Base-by-base conservation (phyloP, 2,797 vertebrate species). In the Danio jaintianensis region DNA sequence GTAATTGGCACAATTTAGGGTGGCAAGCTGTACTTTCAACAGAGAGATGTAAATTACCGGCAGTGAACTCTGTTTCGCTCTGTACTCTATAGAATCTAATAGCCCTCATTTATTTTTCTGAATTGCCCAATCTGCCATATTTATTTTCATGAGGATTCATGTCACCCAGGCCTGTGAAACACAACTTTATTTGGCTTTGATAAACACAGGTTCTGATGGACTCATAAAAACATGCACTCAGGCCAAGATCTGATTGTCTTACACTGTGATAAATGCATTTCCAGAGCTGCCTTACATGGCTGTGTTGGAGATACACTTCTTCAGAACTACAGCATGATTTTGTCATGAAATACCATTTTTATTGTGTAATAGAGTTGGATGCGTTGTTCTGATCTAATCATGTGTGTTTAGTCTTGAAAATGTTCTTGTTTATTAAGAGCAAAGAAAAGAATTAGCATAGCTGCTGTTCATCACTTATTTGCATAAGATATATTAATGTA, bases 281-380 rank as follows among this genome's bases (percentile, higher is more conserved):
- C n/a, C 81, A 81, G 67, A 85, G 84, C 79, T 87, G 75, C 82
- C 89, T 88, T 85, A 86, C 85, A 89, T 85, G 86, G 85, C 86
- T 88, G 90, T 86, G 73, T 77, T 55, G 66, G 78, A 45, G 70
- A 85, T 87, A 84, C 40, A 18, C 72, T 83, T 84, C 53, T 85
- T 77, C 58, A 67, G 78, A 80, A 62, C 58, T 15, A 36, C 11
- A n/a, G 56, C 12, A 58, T 81, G 78, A 85, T 70, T 72, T 61
- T 79, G 87, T 85, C 87, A 90, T 83, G 63, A 87, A 89, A 86
- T 85, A 50, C 80, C 61, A 68, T 73, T 68, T 69, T 78, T 72
- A 70, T 78, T 63, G 36, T 61, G 81, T 88, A 88, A 85, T 85
- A 68, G 52, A 72, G 52, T 59, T 79, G 52, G 45, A 72, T 55